A percentile compares a stretch with the other conserved stretches of the same genome.
phyloP scores from a whole-genome alignment of 1,140 invertebrate species.

The Drosophila cardini region DNA sequence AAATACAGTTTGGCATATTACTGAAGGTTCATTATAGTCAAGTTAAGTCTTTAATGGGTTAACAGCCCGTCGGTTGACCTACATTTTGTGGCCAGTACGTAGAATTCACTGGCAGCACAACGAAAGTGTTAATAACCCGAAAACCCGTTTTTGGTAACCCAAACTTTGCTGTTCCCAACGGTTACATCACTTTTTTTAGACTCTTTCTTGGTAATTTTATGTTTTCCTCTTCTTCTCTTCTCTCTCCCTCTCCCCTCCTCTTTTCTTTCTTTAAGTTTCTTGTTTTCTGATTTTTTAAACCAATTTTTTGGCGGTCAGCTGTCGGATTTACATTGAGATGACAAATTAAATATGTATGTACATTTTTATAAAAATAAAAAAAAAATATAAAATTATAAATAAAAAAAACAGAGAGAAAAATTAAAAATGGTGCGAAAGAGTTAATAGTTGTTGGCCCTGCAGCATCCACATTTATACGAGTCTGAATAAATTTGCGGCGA shows the following conservation, averaged over 20 bases:
- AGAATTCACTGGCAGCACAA: conserved; percentile 61
- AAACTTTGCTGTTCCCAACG: conserved; percentile 10
- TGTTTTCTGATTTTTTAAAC: conserved; percentile 19
- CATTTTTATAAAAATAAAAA: conserved; percentile 47
- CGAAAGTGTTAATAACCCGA: conserved; percentile 79
- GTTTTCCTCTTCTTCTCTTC: not conserved
- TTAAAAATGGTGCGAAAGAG: conserved; percentile 37
- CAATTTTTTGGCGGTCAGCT: conserved; percentile 66
- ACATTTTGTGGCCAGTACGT: conserved; percentile 53
- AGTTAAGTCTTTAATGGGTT: conserved; percentile 29
- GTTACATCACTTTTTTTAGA: conserved; percentile 76
- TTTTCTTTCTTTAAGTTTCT: not conserved
- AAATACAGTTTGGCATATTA: not conserved
- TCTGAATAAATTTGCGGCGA: conserved; percentile 49
- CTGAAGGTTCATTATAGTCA: not conserved
- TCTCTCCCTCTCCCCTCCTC: not conserved
- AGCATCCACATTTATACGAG: conserved; percentile 55
- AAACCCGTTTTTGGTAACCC: conserved; percentile 62
- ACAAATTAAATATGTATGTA: conserved; percentile 61
- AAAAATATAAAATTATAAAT: conserved; percentile 36
- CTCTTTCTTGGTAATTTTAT: conserved; percentile 65
- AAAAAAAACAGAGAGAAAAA: conserved; percentile 40
- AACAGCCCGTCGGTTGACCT: conserved; percentile 60
- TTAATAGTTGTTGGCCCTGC: conserved; percentile 64
- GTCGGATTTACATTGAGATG: conserved; percentile 79